phyloP scores from a whole-genome alignment of 2,797 vertebrate species.

The Anguilla anguilla region DNA sequence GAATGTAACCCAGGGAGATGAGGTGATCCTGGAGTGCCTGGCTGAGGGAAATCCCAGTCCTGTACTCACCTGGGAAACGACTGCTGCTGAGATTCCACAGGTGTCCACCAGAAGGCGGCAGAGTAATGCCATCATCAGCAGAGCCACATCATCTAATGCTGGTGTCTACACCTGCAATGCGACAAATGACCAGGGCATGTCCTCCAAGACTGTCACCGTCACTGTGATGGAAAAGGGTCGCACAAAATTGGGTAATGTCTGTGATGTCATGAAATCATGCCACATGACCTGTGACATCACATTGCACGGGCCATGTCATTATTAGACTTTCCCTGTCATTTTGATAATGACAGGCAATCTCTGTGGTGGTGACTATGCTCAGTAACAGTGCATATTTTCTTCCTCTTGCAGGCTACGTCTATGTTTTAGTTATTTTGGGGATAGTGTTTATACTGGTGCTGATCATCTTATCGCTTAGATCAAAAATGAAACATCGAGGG shows the following conservation, averaged over 20 bases:
- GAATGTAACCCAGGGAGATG: neutral
- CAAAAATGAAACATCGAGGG: conserved; percentile 33
- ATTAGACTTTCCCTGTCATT: neutral
- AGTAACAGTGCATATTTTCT: neutral
- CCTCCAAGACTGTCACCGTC: conserved; percentile 47
- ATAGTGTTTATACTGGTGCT: accelerated
- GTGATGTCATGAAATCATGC: neutral
- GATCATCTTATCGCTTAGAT: accelerated
- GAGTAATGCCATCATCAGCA: conserved; percentile 34
- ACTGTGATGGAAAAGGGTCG: neutral
- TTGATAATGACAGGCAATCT: neutral
- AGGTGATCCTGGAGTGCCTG: conserved; percentile 53
- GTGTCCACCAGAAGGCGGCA: conserved; percentile 46
- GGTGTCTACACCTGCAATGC: conserved; percentile 63
- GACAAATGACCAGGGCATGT: conserved; percentile 54
- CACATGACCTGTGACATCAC: neutral
- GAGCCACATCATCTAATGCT: conserved; percentile 58
- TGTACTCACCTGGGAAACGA: conserved; percentile 38
- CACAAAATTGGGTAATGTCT: neutral
- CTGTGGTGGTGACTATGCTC: neutral
- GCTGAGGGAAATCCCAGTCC: conserved; percentile 61
- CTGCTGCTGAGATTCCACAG: neutral
- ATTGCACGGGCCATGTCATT: neutral
- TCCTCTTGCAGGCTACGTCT: conserved; percentile 42
- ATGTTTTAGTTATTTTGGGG: accelerated